Base-by-base conservation (phyloP, 2,797 vertebrate species). In the Triplophysa bombifrons region DNA sequence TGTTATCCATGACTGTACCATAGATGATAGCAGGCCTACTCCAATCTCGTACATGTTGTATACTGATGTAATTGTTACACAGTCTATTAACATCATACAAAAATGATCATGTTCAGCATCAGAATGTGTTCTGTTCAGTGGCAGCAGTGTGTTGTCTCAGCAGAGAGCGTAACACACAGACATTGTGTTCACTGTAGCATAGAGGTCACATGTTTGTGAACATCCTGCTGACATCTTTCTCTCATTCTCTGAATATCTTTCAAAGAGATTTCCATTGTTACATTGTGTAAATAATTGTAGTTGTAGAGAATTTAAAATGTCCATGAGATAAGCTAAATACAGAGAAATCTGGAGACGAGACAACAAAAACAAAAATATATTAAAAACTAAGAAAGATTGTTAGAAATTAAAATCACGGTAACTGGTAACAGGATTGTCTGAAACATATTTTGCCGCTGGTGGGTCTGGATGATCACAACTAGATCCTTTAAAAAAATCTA, bases 71-170 rank as follows among this genome's bases (percentile, higher is more conserved):
- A 74, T 46, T 38, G 34, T 38, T 41, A 22, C 13, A 48, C 12
- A 2, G 12, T 14, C 13, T 13, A 14, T 46, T 48, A 4, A 48
- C 46, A 48, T 48, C 13, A 48, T 55, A 46, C 51, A 25, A 14
- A 30, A 58, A 20, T 58, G 34, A 25, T 34, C 25, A 25, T 50
- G 19, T 34, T 63, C n/a, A 51, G n/a, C 51, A 50, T 74, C 58
- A 63, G 72, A 58, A 63, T 63, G 58, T 50, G 72, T 50, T 63
- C 12, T 30, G 48, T 74, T 16, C 48, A 74, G 72, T 16, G 16
- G 61, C 65, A 69, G 50, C 69, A 70, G 61, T 82, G 73, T 78
- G 76, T 81, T 74, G 51, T 58, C 72, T 84, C 79, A 79, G 74
- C 76, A 81, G 76, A 5, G 58, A 58, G 50, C 10, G 30, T 4